These are phyloP conservation scores for Lethenteron camtschaticum DNA, from an alignment of 2,113 vertebrate species.

Conservation along the genomic window DNA sequence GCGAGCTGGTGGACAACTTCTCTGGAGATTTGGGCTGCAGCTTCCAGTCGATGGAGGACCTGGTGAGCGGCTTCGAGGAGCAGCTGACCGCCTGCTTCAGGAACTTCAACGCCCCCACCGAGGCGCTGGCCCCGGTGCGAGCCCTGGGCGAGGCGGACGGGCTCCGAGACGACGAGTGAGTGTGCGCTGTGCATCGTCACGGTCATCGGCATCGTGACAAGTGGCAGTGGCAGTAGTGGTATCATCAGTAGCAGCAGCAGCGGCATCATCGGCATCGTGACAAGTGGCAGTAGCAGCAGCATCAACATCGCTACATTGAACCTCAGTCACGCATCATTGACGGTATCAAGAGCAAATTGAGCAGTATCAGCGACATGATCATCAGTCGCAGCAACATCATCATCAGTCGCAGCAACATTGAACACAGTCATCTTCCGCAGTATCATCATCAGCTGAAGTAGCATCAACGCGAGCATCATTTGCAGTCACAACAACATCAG, in stretches of 20 bases:
- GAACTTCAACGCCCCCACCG: conserved; percentile 76
- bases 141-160: conserved; percentile 59
- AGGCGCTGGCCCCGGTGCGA: conserved; percentile 55
- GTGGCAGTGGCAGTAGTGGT: not conserved
- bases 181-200: not conserved
- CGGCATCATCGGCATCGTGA: no score
- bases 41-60: conserved; percentile 86
- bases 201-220: not conserved
- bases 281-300: no score
- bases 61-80: conserved; percentile 76
- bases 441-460: no score
- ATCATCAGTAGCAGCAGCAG: not conserved
- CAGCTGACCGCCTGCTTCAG: conserved; percentile 81
- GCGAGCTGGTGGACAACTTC: conserved; percentile 66
- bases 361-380: no score
- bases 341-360: no score
- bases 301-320: no score
- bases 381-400: no score
- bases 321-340: no score
- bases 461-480: no score
- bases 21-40: conserved; percentile 62
- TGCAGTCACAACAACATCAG: no score
- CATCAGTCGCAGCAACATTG: no score
- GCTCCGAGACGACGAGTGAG: conserved; percentile 73
- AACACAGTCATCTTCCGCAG: no score